These are phyloP conservation scores for Lates calcarifer DNA, from an alignment of 2,113 vertebrate species.

Conservation along the genomic window DNA sequence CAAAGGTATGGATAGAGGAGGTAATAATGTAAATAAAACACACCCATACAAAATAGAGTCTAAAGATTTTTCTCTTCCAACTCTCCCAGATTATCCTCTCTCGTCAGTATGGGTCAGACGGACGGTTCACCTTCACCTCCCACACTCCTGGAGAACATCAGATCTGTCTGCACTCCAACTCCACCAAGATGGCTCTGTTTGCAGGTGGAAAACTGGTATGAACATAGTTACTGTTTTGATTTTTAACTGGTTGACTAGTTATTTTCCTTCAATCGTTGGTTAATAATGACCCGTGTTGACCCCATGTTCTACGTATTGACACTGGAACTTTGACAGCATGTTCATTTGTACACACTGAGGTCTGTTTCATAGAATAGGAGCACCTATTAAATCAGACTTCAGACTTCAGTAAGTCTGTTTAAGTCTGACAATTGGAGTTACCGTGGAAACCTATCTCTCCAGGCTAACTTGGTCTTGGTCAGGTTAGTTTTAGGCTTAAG, in stretches of 20 bases:
- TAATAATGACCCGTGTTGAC: neutral
- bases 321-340: too few species aligned
- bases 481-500: neutral
- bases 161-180: slow-evolving; percentile 97
- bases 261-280: neutral
- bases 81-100: slow-evolving; percentile 90
- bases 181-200: slow-evolving; percentile 94
- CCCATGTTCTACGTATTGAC: neutral
- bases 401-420: neutral
- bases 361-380: neutral
- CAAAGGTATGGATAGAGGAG: slow-evolving; percentile 84
- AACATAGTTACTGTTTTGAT: neutral
- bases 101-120: slow-evolving; percentile 94
- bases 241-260: neutral
- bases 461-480: neutral
- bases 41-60: neutral
- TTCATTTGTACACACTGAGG: neutral
- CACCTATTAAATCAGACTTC: neutral
- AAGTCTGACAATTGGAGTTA: neutral
- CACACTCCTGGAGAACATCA: slow-evolving; percentile 97
- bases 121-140: slow-evolving; percentile 95
- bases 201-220: slow-evolving; percentile 93
- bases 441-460: neutral
- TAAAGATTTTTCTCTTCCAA: neutral
- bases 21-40: neutral